phyloP scores from a whole-genome alignment of 2,888 invertebrate genomes.

The Anoncus sp. region DNA sequence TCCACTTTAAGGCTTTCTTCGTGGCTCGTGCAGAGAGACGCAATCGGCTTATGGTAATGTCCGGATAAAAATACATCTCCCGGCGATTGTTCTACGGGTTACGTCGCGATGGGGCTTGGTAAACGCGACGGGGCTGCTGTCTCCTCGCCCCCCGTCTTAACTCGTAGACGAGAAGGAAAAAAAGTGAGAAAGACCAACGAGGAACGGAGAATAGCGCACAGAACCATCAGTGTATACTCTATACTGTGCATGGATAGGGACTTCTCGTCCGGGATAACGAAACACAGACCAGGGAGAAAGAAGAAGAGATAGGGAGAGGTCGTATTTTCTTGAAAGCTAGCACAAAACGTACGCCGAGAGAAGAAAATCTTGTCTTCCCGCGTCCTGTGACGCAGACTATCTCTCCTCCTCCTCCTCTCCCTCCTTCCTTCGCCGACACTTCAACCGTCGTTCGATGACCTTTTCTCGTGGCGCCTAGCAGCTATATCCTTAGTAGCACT shows the following conservation, averaged over 20 bases:
- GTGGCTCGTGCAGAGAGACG: constrained; percentile 63
- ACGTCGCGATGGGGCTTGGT: constrained; percentile 40
- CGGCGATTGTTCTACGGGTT: constrained; percentile 70
- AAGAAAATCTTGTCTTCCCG: constrained; percentile 53
- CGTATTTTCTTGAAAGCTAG: constrained; percentile 51
- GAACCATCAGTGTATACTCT: constrained; percentile 36
- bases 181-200: constrained; percentile 39
- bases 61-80: constrained; percentile 72
- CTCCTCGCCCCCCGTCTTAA: constrained; percentile 59
- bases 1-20: constrained; percentile 52
- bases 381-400: constrained; percentile 15
- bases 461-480: constrained; percentile 2
- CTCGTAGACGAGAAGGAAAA: constrained; percentile 60
- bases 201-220: constrained; percentile 32
- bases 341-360: constrained; percentile 40
- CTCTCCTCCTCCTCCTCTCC: background rate
- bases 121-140: constrained; percentile 63
- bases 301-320: constrained; percentile 31
- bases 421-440: too few species aligned
- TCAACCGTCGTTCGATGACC: constrained; percentile 35
- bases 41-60: constrained; percentile 75
- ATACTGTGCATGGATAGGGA: constrained; percentile 25
- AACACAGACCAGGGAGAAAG: constrained; percentile 30
- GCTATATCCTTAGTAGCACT: background rate
- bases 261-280: constrained; percentile 45